Evolutionary conservation across 2,113 vertebrate genomes (phyloP).

Genomic region (Tragelaphus strepsiceros): DNA sequence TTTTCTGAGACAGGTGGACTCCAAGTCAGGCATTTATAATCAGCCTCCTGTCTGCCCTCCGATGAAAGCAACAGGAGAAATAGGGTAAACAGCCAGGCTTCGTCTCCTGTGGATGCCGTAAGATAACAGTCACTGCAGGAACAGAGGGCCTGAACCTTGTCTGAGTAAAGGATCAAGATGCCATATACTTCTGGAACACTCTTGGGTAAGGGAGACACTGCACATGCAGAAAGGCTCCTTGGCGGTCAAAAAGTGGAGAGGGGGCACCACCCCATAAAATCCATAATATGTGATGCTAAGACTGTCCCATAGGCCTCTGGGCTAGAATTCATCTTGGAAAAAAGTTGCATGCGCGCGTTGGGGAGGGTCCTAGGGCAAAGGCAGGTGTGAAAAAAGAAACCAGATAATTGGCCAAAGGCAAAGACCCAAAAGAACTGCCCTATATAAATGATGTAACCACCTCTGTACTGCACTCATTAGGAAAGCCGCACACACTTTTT

Average conservation of each 20-base stretch:
- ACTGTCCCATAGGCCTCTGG: not conserved
- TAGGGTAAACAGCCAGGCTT: not conserved
- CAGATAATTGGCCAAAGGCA: not conserved
- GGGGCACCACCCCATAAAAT: not conserved
- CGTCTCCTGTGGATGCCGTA: not conserved
- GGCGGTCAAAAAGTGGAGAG: not conserved
- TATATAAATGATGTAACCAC: not conserved
- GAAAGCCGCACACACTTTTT: fast-evolving
- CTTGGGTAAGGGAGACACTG: not conserved
- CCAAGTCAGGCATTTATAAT: not conserved
- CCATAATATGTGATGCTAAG: not conserved
- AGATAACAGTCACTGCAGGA: not conserved
- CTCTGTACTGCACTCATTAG: not conserved
- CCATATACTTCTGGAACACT: not conserved
- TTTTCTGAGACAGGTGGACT: not conserved
- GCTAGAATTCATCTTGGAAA: not conserved
- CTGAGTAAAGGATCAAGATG: not conserved
- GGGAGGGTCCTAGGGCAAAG: not conserved
- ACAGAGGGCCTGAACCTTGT: not conserved
- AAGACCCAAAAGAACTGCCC: not conserved
- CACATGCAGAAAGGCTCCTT: not conserved
- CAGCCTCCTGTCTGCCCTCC: not conserved
- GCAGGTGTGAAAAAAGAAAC: not conserved
- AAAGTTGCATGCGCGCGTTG: not conserved
- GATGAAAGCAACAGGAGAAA: not conserved